phyloP scores from a whole-genome alignment of 2,113 vertebrate genomes.

The Hyla sarda region DNA sequence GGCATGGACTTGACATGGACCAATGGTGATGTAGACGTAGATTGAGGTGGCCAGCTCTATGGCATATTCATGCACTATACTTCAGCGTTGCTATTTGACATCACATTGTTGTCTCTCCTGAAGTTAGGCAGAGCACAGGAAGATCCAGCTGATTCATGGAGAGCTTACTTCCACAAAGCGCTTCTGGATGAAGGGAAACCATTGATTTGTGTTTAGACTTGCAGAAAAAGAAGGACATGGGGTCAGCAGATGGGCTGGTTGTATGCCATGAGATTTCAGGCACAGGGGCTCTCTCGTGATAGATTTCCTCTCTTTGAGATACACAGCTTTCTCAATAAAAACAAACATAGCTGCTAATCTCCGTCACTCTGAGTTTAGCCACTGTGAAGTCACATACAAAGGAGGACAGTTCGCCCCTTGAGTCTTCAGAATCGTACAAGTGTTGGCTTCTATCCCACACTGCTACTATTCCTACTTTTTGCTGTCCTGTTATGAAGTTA shows the following conservation, averaged over 20 bases:
- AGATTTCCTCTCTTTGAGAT: slow-evolving; percentile 33
- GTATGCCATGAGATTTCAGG: slow-evolving; percentile 49
- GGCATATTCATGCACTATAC: neutral
- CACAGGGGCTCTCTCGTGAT: slow-evolving; percentile 48
- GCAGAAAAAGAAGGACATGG: slow-evolving; percentile 30
- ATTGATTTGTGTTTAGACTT: slow-evolving; percentile 17
- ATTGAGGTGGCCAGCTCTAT: neutral
- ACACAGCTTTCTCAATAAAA: slow-evolving; percentile 20
- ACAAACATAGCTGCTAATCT: slow-evolving; percentile 43
- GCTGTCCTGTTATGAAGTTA: neutral
- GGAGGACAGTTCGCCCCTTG: slow-evolving; percentile 1
- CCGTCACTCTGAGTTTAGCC: neutral
- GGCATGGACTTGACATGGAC: too few species aligned
- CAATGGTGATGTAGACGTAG: too few species aligned
- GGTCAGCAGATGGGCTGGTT: slow-evolving; percentile 53
- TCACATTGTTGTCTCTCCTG: neutral
- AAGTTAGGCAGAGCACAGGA: neutral
- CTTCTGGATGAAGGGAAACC: slow-evolving; percentile 34
- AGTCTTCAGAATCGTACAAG: slow-evolving; percentile 1
- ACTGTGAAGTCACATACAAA: neutral
- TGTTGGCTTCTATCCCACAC: neutral
- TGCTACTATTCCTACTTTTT: neutral
- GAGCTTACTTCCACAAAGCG: neutral
- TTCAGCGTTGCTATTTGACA: neutral
- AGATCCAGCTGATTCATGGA: neutral